Base-by-base conservation (phyloP, 92 coral and sea anemone species). In the Epizoanthus stellaris region DNA sequence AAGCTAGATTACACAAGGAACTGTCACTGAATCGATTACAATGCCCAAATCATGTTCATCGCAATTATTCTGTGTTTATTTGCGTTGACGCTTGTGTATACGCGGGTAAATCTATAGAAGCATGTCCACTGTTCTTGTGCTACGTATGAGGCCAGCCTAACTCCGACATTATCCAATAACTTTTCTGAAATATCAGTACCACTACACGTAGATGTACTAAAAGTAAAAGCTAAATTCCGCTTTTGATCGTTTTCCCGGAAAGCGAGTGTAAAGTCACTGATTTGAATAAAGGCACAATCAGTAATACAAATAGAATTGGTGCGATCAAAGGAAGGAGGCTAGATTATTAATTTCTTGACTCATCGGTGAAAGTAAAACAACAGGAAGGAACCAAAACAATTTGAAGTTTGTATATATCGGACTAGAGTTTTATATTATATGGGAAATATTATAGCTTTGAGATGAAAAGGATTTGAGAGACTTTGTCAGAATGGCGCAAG, bases 1-100 rank as follows among this genome's bases (percentile, higher is more conserved):
- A 72, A 72, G 77, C 77, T 72, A 72, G 49, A 77, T 77, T 42
- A 39, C 68, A 77, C 82, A 60, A 61, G 58, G 19, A 61, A 61
- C 70, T 64, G 60, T 42, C 71, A 42, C 71, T 79, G 72, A 63
- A 20, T 23, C 43, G 81, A 79, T 63, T 79, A 43, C 83, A 79
- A 63, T 79, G 56, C 59, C 71, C 53, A 79, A 64, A 19, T 52
- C 66, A 23, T 79, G 61, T 79, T 79, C 42, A 63, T 79, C 15
- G 70, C 52, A 19, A 62, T 79, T 62, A 42, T 62, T 64, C 12
- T 62, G 73, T 79, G 71, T 79, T 63, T 79, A 64, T 79, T 62
- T 79, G 83, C 62, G 12, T 40, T 64, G 61, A 6, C 47, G 72
- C 20, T 40, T n/a, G 60, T 45, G 15, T 45, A 14, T 4, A 13